Evolutionary conservation across 2,797 vertebrate genomes (phyloP).

Genomic region (Ctenopoma kingsleyae): DNA sequence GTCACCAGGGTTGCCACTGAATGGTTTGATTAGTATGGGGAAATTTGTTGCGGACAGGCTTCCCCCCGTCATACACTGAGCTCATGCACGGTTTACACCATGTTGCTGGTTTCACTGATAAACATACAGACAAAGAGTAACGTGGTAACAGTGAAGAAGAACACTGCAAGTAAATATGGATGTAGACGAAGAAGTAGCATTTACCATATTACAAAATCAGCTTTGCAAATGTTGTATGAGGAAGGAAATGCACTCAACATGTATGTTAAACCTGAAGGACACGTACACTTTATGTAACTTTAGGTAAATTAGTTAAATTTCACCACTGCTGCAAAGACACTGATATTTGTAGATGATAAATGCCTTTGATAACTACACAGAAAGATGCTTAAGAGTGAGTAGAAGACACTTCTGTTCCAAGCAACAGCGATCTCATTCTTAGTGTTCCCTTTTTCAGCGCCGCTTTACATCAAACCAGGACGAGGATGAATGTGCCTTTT

Average conservation of each 20-base stretch:
- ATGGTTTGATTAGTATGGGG: no score
- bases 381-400: background rate
- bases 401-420: slow-evolving; percentile 21
- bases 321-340: background rate
- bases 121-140: no score
- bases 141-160: background rate
- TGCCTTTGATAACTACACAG: background rate
- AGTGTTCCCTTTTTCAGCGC: slow-evolving; percentile 55
- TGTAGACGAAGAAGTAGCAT: no score
- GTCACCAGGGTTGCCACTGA: no score
- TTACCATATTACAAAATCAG: background rate
- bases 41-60: no score
- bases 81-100: no score
- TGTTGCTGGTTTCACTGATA: no score
- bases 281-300: no score
- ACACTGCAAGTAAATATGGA: background rate
- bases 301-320: background rate
- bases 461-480: slow-evolving; percentile 12
- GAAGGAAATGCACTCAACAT: background rate
- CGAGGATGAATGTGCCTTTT: slow-evolving; percentile 16
- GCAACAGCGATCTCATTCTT: slow-evolving; percentile 48
- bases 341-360: no score
- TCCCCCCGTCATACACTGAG: no score
- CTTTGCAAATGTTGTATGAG: background rate
- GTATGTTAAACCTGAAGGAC: background rate